Percentiles rank a stretch among this genome's conserved stretches.
These are phyloP conservation scores for Meteorus sp. DNA, from an alignment of 1,140 invertebrate genomes.

Conservation along the genomic window DNA sequence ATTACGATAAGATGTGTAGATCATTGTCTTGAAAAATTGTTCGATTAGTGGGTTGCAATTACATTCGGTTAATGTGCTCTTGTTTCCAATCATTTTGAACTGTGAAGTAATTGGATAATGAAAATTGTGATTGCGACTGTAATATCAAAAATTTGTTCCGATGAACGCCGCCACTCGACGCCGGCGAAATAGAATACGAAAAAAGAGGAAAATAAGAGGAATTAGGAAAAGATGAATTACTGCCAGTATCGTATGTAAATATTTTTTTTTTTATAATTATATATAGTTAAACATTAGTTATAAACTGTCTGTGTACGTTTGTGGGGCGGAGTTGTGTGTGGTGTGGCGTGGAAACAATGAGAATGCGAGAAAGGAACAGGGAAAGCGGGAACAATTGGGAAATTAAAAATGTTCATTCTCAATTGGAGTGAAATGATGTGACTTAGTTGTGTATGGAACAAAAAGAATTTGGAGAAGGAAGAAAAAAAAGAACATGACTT, in stretches of 20 bases:
- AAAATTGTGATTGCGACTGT: no score
- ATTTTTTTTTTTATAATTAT: slow-evolving; percentile 32
- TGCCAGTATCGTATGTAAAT: slow-evolving; percentile 54
- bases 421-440: neutral
- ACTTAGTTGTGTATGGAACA: slow-evolving; percentile 4
- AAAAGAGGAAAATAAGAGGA: no score
- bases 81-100: no score
- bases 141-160: neutral
- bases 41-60: no score
- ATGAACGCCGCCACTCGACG: neutral
- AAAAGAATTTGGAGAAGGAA: neutral
- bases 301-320: slow-evolving; percentile 7
- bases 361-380: neutral
- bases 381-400: neutral
- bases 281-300: slow-evolving; percentile 1
- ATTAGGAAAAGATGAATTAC: slow-evolving; percentile 36
- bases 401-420: neutral
- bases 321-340: slow-evolving; percentile 10
- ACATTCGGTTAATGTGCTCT: no score
- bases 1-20: no score
- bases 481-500: slow-evolving; percentile 6
- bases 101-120: no score
- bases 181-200: neutral
- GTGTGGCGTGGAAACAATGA: neutral
- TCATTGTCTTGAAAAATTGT: no score